These are phyloP conservation scores for Champsocephalus esox DNA, from an alignment of 2,797 vertebrate genomes.

Conservation along the genomic window DNA sequence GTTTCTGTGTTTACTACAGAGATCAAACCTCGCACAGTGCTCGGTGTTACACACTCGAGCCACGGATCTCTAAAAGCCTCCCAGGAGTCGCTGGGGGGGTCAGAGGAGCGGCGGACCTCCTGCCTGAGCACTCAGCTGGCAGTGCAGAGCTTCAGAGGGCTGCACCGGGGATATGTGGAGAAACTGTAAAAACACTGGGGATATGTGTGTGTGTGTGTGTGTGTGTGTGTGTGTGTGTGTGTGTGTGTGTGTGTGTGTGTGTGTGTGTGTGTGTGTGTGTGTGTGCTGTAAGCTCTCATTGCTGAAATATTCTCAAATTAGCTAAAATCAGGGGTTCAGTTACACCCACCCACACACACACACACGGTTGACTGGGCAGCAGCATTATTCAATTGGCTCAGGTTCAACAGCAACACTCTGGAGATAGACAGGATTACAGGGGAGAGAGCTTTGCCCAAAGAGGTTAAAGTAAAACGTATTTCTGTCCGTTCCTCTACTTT, in stretches of 20 bases:
- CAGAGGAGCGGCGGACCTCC: constrained; percentile 67
- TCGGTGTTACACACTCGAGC: constrained; percentile 45
- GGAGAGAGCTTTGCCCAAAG: constrained; percentile 58
- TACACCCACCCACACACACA: constrained; percentile 34
- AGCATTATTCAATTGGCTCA: constrained; percentile 63
- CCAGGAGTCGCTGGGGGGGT: constrained; percentile 65
- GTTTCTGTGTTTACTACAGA: constrained; percentile 55
- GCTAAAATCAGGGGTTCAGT: constrained; percentile 56
- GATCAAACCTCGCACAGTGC: constrained; percentile 60
- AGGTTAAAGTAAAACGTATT: constrained; percentile 58
- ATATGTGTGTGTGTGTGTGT: constrained; percentile 28
- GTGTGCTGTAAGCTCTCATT: constrained; percentile 29
- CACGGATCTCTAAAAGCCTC: constrained; percentile 54
- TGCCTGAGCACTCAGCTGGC: constrained; percentile 71
- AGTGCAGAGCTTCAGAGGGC: constrained; percentile 53
- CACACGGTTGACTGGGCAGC: constrained; percentile 42
- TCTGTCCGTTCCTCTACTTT: constrained; percentile 44
- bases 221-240: constrained; percentile 31
- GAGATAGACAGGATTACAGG: constrained; percentile 57
- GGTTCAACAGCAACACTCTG: constrained; percentile 60
- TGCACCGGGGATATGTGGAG: constrained; percentile 51
- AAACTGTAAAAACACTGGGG: constrained; percentile 56
- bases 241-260: constrained; percentile 33
- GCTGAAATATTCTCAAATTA: constrained; percentile 70
- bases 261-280: no score